Percentiles rank a stretch among this genome's conserved stretches.
Evolutionary conservation across 2,797 vertebrate species (phyloP).

Genomic region (Halcyon leucocephala): DNA sequence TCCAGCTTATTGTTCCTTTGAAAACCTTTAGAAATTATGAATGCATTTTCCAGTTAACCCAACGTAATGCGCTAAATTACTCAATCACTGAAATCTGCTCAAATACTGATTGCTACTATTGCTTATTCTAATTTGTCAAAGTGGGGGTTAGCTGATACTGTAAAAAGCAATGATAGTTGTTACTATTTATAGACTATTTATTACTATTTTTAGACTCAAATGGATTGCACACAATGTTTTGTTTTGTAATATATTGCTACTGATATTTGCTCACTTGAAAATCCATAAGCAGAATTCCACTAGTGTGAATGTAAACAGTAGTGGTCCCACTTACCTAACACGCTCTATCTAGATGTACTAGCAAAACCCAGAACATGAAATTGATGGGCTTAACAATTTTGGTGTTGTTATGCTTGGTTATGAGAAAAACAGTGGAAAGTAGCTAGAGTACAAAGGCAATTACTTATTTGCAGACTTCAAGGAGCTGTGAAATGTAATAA

Average conservation of each 20-base stretch:
- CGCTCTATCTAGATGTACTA: background rate
- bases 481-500: background rate
- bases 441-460: background rate
- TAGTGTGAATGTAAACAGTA: background rate
- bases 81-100: background rate
- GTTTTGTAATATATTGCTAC: background rate
- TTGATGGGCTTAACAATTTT: background rate
- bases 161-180: background rate
- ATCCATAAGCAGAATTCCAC: background rate
- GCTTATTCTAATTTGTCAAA: background rate
- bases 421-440: background rate
- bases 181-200: background rate
- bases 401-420: background rate
- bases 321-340: background rate
- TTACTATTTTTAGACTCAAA: background rate
- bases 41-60: background rate
- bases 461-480: background rate
- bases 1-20: background rate
- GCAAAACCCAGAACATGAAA: background rate
- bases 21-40: background rate
- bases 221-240: background rate
- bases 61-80: background rate
- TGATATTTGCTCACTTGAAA: background rate
- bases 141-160: background rate
- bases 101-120: background rate